Base-by-base conservation (phyloP, 2,888 invertebrate genomes). In the Lasioglossum calceatum region DNA sequence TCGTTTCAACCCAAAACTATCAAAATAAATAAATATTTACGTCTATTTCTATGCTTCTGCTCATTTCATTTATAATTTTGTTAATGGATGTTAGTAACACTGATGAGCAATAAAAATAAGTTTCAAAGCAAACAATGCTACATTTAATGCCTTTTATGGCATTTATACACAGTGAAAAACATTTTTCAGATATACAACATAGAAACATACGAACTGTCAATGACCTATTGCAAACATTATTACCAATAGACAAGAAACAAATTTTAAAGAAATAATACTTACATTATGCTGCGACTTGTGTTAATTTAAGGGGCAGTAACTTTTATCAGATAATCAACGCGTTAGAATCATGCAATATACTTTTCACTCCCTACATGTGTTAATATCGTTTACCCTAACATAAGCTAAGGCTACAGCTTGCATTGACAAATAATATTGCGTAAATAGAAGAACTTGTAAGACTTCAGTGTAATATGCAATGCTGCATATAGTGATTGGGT, bases 381-480 rank as follows among this genome's bases (percentile, higher is more conserved):
- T 79, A 77, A 88, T 82, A 84, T 58, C n/a, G 70, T 88, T 90
- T 76, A 88, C 82, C 76, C 75, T 87, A 72, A 75, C 83, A 82
- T 85, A 27, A 64, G 71, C 70, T 67, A 80, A 82, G 79, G 82
- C 78, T 79, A 75, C 89, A 82, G 83, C 86, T 89, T 89, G 77
- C 87, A 84, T 88, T 87, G 70, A 82, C 74, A 80, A 87, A 88
- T 87, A 91, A 91, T 88, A 87, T 76, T 82, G 77, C 83, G 82
- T 84, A 85, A 88, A 87, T 74, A 79, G 39, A 72, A 83, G 85
- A 80, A 88, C 74, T 79, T 84, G 81, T 86, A 88, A 84, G 54
- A 74, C 81, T 87, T 90, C 86, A 50, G 84, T 88, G 77, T 77
- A 82, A 88, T 87, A 91, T 90, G 74, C 85, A 81, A 87, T 89